Base-by-base conservation (phyloP, 2,113 vertebrate species). In the Perca flavescens region DNA sequence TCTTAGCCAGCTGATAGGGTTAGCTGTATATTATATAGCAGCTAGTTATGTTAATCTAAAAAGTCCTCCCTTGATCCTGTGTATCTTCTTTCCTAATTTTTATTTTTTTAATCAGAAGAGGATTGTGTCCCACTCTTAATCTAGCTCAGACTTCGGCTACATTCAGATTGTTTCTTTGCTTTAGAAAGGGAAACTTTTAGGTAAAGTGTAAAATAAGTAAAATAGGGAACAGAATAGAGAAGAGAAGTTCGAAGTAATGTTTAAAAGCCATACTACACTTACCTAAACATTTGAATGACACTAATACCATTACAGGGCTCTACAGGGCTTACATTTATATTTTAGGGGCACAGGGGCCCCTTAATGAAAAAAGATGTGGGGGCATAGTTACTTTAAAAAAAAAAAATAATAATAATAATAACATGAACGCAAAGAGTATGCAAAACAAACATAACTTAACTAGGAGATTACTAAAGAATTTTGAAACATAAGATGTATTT, bases 1-100 rank as follows among this genome's bases (percentile, higher is more conserved):
- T 85, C 53, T 79, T 31, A 77, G 65, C 16, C 28, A 83, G 73
- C 79, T 78, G 56, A 54, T 3, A 54, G 54, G 54, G 83, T 86
- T 85, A 91, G 82, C 69, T n/a, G 71, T 74, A 40, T 9, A 82
- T 71, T 63, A 82, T 6, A 36, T 1, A 89, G 87, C 71, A 80
- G 70, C 84, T 83, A 73, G 43, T 70, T 82, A 61, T 78, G 79
- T 90, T 85, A 82, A 86, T 82, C 36, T 49, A 77, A 57, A 10
- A 67, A 77, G 85, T 89, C 79, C 74, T 85, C 19, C 77, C 88
- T 91, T 91, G 88, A 91, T 80, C 88, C 71, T 40, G 61, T 83
- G 43, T 43, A 25, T 79, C 64, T 76, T 68, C 76, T 79, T 50
- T 69, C 56, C 17, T 43, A 67, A 6, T 19, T 10, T 19, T 56